phyloP scores from a whole-genome alignment of 2,888 invertebrate species.

The Andrena dorsata region DNA sequence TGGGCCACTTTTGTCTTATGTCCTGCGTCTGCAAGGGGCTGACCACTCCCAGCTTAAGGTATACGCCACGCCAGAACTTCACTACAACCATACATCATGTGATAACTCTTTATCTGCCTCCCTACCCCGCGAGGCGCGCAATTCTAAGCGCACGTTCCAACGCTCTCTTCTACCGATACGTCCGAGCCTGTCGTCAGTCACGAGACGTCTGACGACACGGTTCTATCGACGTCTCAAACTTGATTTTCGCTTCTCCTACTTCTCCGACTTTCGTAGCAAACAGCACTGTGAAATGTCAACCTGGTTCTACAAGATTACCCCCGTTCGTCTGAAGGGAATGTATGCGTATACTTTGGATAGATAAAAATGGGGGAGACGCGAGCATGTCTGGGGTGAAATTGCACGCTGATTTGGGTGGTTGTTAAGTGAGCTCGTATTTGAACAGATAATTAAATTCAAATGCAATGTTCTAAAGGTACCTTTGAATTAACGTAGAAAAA shows the following conservation, averaged over 20 bases:
- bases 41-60: conserved; percentile 90
- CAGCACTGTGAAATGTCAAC: conserved; percentile 52
- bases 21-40: conserved; percentile 88
- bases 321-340: conserved; percentile 17
- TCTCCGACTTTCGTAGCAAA: conserved; percentile 41
- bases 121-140: conserved; percentile 11
- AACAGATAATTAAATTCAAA: neutral
- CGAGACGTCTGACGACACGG: neutral
- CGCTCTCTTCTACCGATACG: neutral
- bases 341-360: conserved; percentile 7
- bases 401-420: conserved; percentile 1
- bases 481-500: neutral
- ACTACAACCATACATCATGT: conserved; percentile 1
- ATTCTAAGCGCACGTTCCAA: conserved; percentile 6
- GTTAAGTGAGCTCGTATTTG: too few species aligned
- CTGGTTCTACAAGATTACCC: conserved; percentile 73
- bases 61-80: conserved; percentile 82
- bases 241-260: conserved; percentile 60
- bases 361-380: neutral
- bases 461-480: neutral
- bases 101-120: neutral
- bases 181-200: conserved; percentile 5
- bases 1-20: conserved; percentile 95
- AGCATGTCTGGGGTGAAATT: neutral
- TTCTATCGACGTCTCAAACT: conserved; percentile 15